Evolutionary conservation across 2,888 invertebrate species (phyloP), one percentile per base, ranked within the genome.

Genomic region (Petrolisthes cinctipes): DNA sequence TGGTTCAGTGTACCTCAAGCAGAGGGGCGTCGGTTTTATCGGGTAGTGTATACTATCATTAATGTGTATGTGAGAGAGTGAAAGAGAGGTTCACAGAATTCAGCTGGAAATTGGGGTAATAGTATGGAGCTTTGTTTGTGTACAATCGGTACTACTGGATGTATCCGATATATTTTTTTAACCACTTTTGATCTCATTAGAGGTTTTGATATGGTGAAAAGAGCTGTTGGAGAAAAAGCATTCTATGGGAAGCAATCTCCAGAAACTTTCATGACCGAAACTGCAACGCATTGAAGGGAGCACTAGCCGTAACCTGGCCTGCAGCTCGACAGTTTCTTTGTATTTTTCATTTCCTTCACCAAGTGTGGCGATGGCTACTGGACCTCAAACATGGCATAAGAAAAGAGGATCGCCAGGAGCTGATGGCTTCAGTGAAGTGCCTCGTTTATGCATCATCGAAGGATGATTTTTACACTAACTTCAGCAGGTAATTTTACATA

Each of bases 331-430:
- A 76, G 76, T 37, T 76, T 23, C 37, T 76, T 37, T 76, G 76
- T n/a, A 76, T 76, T 76, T 23, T 76, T 53, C 76, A 76, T 51
- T 51, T 76, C 23, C 71, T 71, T 71, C 71, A 71, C 5, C 71
- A 71, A 71, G 71, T 71, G 71, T 71, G 71, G 71, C 71, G 76
- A 76, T 76, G 76, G 76, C 76, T 76, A 76, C 76, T 76, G 5
- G 76, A 76, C 76, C 53, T 76, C 76, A 76, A 76, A 51, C 76
- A 76, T 76, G 76, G 76, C 76, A 76, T 37, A 76, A 76, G 53
- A 9, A 76, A 76, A 76, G 76, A 76, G 76, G 76, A 76, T 37
- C 76, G 37, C 37, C 23, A 76, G 76, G 76, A 76, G 76, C 76
- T 76, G 76, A 76, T 76, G 76, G 76, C 76, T 6, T 23, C 76